Percentiles rank a stretch among this genome's conserved stretches.
phyloP scores from a whole-genome alignment of 1,140 invertebrate genomes.

The Lycorma delicatula region DNA sequence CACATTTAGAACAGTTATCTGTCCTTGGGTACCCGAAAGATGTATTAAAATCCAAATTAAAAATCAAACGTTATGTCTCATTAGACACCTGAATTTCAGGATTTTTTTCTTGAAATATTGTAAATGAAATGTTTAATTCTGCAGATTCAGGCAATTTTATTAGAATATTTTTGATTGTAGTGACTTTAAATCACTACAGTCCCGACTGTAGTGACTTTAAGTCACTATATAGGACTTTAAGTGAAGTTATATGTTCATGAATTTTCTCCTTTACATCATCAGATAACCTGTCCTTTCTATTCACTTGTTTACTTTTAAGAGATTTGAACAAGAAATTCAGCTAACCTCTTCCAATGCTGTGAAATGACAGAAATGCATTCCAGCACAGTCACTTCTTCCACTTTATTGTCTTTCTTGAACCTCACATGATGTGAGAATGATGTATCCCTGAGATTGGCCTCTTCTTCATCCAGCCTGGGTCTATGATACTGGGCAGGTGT shows the following conservation, averaged over 20 bases:
- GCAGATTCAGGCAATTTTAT: constrained; percentile 12
- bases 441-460: constrained; percentile 6
- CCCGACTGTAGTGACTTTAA: too few relatives aligned
- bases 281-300: constrained; percentile 8
- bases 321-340: constrained; percentile 7
- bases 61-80: constrained; percentile 15
- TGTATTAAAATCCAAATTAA: too few relatives aligned
- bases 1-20: constrained; percentile 17
- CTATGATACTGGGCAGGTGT: background rate
- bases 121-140: constrained; percentile 10
- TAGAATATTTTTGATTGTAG: constrained; percentile 7
- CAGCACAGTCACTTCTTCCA: constrained; percentile 5
- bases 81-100: constrained; percentile 9
- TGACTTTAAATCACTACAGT: background rate
- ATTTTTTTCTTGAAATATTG: constrained; percentile 28
- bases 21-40: too few relatives aligned
- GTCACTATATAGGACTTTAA: too few relatives aligned
- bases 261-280: constrained; percentile 10
- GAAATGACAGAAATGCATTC: constrained; percentile 4
- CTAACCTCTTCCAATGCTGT: constrained; percentile 9
- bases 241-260: constrained; percentile 12
- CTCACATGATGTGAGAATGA: too few relatives aligned
- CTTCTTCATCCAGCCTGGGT: constrained; percentile 8
- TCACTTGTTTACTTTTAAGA: constrained; percentile 8
- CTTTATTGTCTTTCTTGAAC: too few relatives aligned